Evolutionary conservation across 1,140 invertebrate genomes (phyloP).

Genomic region (Cepaea nemoralis): DNA sequence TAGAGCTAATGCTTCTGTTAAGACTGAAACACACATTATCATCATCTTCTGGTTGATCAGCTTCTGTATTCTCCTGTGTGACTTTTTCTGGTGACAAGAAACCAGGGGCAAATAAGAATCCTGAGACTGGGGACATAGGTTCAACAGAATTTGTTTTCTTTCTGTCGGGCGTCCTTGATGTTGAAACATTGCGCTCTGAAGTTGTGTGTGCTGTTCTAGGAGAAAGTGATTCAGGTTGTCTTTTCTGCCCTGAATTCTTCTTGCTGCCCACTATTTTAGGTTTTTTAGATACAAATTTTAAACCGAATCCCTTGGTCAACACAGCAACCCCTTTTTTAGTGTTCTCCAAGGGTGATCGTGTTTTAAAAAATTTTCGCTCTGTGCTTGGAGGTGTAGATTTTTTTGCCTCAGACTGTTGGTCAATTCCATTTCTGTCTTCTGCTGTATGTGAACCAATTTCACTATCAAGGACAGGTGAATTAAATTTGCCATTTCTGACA

Average conservation of each 20-base stretch:
- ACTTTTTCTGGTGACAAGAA: neutral
- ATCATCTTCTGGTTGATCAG: neutral
- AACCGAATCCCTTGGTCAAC: neutral
- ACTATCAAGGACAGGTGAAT: too few species aligned
- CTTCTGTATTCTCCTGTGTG: too few species aligned
- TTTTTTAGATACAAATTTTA: neutral
- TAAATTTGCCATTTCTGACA: too few species aligned
- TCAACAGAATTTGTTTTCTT: neutral
- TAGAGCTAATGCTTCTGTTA: neutral
- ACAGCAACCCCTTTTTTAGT: neutral
- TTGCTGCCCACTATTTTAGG: too few species aligned
- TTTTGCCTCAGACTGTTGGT: too few species aligned
- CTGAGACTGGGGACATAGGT: neutral
- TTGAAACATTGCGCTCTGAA: neutral
- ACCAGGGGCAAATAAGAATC: slow-evolving; percentile 10
- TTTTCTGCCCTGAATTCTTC: too few species aligned
- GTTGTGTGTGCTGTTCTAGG: too few species aligned
- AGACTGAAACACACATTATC: neutral
- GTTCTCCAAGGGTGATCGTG: neutral
- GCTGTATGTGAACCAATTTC: too few species aligned
- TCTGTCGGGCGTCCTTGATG: neutral
- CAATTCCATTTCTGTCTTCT: too few species aligned
- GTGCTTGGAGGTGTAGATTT: slow-evolving; percentile 3
- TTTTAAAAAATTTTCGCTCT: slow-evolving; percentile 40
- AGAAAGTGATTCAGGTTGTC: neutral